Base-by-base conservation (phyloP, 2,797 vertebrate genomes). In the Hemibagrus guttatus region DNA sequence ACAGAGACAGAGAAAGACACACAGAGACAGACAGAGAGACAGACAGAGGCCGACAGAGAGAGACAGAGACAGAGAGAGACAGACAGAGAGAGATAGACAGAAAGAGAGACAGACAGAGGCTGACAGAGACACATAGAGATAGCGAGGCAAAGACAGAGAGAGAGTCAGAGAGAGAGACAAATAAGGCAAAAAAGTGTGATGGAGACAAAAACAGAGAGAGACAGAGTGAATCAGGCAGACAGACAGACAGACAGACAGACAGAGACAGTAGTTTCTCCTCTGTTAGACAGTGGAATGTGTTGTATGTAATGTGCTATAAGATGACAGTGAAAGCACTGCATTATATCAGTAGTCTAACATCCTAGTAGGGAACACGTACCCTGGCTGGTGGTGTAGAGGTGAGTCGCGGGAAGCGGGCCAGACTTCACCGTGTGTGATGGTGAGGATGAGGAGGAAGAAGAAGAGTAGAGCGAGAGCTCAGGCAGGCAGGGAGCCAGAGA, bases 371-470 rank as follows among this genome's bases (percentile, higher is more conserved):
- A 61, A 71, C 63, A 96, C 98, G 92, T 95, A 99, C 98, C 97
- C 93, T 97, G 97, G 94, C 96, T 98, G 95, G 95, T 96, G 85
- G 97, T 95, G 92, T 99, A 99, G 93, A 97, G 93, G 89, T 98
- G 97, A 91, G 96, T 95, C 21, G 96, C 91, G 39, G 95, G 94
- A 52, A 94, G 89, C 84, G 96, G 95, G 64, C 93, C 87, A 26
- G 96, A 93, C 95, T 96, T 96, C 93, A 96, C 96, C 93, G 95
- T 96, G 94, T 97, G 96, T 81, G 97, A 95, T 92, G 95, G 89
- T 87, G 96, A 95, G 91, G 97, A 96, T 21, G 94, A 91, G 84
- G 89, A 83, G 87, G 96, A 96, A 92, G 97, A 97, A 85, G 96
- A 96, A 85, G 96, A 93, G 92, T 96, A 89, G 89, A 97, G 94